Percentiles rank a stretch among this genome's conserved stretches.
Evolutionary conservation across 1,140 invertebrate species (phyloP).

Genomic region (Drosophila bifasciata): DNA sequence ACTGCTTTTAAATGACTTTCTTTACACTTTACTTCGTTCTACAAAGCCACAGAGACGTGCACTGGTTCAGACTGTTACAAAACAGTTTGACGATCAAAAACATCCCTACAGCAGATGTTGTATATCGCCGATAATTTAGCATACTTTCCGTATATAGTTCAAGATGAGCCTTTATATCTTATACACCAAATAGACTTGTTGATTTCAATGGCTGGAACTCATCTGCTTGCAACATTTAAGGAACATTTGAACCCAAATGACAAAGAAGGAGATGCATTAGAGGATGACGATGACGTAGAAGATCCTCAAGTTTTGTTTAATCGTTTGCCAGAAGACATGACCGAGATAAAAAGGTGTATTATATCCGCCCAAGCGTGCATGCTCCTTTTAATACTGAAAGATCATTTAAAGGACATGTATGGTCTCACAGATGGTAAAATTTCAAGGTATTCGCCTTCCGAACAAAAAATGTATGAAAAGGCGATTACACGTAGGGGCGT

Average conservation of each 20-base stretch:
- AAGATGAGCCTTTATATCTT: constrained; percentile 99
- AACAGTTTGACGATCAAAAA: constrained; percentile 98
- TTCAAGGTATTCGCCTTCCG: constrained; percentile 97
- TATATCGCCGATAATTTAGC: constrained; percentile 99
- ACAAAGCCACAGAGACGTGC: constrained; percentile 97
- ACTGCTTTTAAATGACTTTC: constrained; percentile 95
- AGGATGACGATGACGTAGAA: constrained; percentile 96
- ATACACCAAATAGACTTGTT: constrained; percentile 99
- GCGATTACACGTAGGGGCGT: constrained; percentile 92
- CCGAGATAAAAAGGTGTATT: constrained; percentile 92
- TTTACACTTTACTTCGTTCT: constrained; percentile 96
- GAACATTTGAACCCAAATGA: constrained; percentile 87
- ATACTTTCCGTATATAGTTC: constrained; percentile 98
- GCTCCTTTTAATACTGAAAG: constrained; percentile 95
- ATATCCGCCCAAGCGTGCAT: constrained; percentile 96
- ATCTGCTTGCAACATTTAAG: constrained; percentile 95
- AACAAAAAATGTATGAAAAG: constrained; percentile 98
- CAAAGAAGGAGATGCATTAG: constrained; percentile 78
- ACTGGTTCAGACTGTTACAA: constrained; percentile 94
- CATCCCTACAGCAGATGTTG: constrained; percentile 95
- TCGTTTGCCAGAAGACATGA: constrained; percentile 91
- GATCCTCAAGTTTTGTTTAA: constrained; percentile 91
- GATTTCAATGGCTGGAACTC: constrained; percentile 96
- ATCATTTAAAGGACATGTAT: constrained; percentile 97
- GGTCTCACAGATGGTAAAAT: constrained; percentile 97